Evolutionary conservation across 1,140 invertebrate genomes (phyloP), one percentile per base, ranked within the genome.

Genomic region (Drosophila sp.): DNA sequence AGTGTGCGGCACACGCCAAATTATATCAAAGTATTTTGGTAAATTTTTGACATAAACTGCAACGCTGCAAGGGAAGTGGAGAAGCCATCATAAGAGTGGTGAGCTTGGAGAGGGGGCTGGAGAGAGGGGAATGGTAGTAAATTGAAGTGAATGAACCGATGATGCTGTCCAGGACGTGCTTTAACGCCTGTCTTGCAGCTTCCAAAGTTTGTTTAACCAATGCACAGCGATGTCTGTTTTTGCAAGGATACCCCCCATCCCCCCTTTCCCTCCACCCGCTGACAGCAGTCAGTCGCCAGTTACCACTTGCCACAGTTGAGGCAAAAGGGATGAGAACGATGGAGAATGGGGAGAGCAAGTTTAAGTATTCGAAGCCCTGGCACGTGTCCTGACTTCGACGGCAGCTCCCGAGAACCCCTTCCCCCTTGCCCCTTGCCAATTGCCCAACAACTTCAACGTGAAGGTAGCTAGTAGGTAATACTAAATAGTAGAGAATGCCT

Each of bases 41-140:
- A 74, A 78, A 75, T 75, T 78, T 78, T 80, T 79, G 78, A 80
- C 78, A 80, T 75, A 75, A 72, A 78, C 72, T 80, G 70, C 56
- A 60, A 27, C 23, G 44, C 23, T 50, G 44, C 23, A 7, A 50
- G 23, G 35, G 10, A 35, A 10, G 10, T 11, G 35, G 35, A 11
- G 44, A 50, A 27, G 23, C 44, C 17, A 47, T 47, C 4, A 47
- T 47, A 23, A 60, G 1, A 35, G 33, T 38, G 61, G 41, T 11
- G 58, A 38, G 3, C 10, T 11, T 17, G 27, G 58, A 33, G 5
- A 29, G 7, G 1, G 10, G 29, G 5, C 30, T 54, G n/a, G 55
- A 10, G 27, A 7, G 29, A 61, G 5, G 1, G 6, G 40, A 7
- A 11, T 23, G 2, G 4, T 5, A 30, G 27, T 32, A 27, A 35